Base-by-base conservation (phyloP, 92 coral and sea anemone species). In the Virgularia gustaviana region DNA sequence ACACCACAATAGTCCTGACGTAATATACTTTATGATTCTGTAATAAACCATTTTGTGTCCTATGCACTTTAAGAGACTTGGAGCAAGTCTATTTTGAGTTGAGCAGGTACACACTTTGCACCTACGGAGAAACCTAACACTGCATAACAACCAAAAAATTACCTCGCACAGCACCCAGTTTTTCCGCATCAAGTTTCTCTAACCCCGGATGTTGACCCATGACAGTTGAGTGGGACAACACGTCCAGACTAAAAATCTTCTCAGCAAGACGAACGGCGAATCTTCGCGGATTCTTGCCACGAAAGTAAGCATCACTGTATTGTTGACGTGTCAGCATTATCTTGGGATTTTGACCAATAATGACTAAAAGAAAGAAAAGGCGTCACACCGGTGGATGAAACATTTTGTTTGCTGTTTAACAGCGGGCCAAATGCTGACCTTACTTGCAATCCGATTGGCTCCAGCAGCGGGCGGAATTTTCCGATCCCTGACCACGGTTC, bases 231-330 rank as follows among this genome's bases (percentile, higher is more conserved):
- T 64, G 77, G 45, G 70, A 36, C 75, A 83, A 49, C 15, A 83
- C 73, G 22, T 78, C 87, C 33, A 78, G n/a, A 37, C 87, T 66
- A 51, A 72, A 83, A n/a, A 83, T 70, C 60, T 65, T 72, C 73
- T 83, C 87, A 30, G 87, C 87, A 10, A 83, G 66, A 51, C 87
- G 84, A 36, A 83, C 60, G 7, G 87, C 76, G 72, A 78, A 72
- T 29, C 80, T 78, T 35, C 83, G 76, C 16, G 72, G 53, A 27
- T 73, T 66, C 29, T 72, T 78, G 62, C 80, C 70, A 35, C 76
- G 76, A 24, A 66, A 72, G 43, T 71, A 20, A 25, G 71, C 59
- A 29, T 83, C 83, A 64, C 76, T 81, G 39, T 77, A 36, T 39
- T 78, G 83, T 42, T 64, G 68, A 47, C 71, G 70, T 20, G 72